Conservation (phyloP, 2,888 invertebrate species). For the Tipula lateralis region DNA sequence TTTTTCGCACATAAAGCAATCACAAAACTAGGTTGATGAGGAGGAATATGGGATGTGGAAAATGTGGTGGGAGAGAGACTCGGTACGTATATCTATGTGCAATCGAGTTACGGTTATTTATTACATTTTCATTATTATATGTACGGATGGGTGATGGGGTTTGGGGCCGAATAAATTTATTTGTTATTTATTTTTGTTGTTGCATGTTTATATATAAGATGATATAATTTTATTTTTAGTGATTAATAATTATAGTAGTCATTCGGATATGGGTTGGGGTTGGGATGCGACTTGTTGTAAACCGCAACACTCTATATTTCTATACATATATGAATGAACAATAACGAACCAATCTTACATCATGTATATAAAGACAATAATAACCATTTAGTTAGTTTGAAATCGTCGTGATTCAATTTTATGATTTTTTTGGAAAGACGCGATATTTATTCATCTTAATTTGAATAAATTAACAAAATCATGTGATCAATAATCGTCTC, state of each 20-base stretch:
- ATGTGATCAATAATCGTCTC: constrained; percentile 19
- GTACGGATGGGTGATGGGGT: background rate
- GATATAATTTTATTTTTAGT: background rate
- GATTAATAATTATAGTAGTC: background rate
- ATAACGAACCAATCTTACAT: background rate
- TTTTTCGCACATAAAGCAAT: constrained; percentile 1
- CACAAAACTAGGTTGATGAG: background rate
- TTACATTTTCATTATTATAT: constrained; percentile 6
- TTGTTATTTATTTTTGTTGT: background rate
- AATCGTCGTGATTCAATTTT: background rate
- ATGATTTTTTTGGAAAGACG: background rate
- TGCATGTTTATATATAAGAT: background rate
- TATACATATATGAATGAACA: background rate
- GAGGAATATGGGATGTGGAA: background rate
- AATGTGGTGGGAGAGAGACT: background rate
- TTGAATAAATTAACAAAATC: constrained; percentile 24
- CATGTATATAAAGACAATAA: too few relatives aligned
- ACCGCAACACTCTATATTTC: background rate
- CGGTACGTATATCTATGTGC: too few relatives aligned
- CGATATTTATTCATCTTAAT: background rate
- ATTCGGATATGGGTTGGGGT: background rate
- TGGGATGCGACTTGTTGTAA: background rate
- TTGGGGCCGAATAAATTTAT: background rate
- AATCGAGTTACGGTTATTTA: background rate
- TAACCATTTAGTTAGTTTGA: background rate